phyloP scores from a whole-genome alignment of 2,113 vertebrate species.

The Oriolus oriolus region DNA sequence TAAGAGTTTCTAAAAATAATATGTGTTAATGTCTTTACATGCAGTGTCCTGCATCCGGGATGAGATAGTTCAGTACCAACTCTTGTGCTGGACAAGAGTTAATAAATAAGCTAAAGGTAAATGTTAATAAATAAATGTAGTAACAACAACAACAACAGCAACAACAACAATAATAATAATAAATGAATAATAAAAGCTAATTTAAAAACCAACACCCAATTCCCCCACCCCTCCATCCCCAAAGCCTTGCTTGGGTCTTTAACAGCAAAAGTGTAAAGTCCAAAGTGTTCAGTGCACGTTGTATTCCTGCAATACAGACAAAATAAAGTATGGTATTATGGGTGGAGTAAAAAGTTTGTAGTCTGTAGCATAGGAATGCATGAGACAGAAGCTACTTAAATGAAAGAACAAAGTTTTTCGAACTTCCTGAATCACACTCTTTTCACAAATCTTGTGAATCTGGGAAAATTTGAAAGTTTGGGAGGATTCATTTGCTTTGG shows the following conservation, averaged over 20 bases:
- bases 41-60: background rate
- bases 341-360: background rate
- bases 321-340: background rate
- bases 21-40: background rate
- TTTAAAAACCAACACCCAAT: background rate
- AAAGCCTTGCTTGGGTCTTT: background rate
- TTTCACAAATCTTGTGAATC: background rate
- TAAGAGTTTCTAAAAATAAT: slow-evolving; percentile 8
- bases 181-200: background rate
- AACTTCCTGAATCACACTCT: background rate
- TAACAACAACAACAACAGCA: background rate
- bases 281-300: background rate
- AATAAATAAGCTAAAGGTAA: background rate
- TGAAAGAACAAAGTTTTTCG: background rate
- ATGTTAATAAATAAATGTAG: background rate
- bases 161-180: background rate
- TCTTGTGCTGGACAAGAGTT: background rate
- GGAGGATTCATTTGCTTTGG: background rate
- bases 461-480: background rate
- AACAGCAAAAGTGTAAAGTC: background rate
- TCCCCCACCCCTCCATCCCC: no score
- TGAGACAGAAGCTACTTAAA: background rate
- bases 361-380: background rate
- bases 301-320: background rate
- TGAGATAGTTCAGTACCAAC: background rate